Evolutionary conservation across 2,888 invertebrate species (phyloP), one percentile per base, ranked within the genome.

Genomic region (Ptycholaimellus sp.): DNA sequence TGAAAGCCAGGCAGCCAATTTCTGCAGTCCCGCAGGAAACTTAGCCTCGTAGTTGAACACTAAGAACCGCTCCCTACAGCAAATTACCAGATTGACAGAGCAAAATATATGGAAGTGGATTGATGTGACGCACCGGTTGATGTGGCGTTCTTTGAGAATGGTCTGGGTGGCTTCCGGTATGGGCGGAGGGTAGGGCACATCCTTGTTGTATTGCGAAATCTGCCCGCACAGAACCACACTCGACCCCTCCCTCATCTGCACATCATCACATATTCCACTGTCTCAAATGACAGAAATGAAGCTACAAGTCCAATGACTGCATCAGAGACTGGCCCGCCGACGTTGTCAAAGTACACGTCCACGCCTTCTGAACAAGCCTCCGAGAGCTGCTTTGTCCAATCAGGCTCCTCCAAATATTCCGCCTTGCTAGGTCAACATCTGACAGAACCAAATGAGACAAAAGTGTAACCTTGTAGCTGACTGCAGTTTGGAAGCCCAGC

Each of bases 321-420:
- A 42, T 61, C 52, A 40, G 57, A 59, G 14, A 59, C 49, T 9
- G 47, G 46, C 2, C 61, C 61, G 2, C 61, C 62, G 20, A 61
- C 60, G 49, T 62, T 62, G 45, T 62, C 62, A 52, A 60, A 61
- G 44, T 61, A 62, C 13, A 55, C 49, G 46, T 60, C 52, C 3
- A 61, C 47, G 11, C 61, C 60, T 29, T 49, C 42, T 3, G 59
- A 57, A 40, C 60, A 60, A 2, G 44, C 14, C 25, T 48, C 43
- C 17, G 40, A 40, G 35, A 62, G 38, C 29, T 45, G 44, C n/a
- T n/a, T n/a, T n/a, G n/a, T n/a, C n/a, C n/a, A n/a, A n/a, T n/a
- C n/a, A n/a, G n/a, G n/a, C 3, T 48, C 44, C 13, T 41, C 33
- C 3, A 61, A 47, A 36, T 56, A 42, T 16, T 56, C 53, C 6